Evolutionary conservation across 2,888 invertebrate species (phyloP).

Genomic region (Diplazon laetatorius): DNA sequence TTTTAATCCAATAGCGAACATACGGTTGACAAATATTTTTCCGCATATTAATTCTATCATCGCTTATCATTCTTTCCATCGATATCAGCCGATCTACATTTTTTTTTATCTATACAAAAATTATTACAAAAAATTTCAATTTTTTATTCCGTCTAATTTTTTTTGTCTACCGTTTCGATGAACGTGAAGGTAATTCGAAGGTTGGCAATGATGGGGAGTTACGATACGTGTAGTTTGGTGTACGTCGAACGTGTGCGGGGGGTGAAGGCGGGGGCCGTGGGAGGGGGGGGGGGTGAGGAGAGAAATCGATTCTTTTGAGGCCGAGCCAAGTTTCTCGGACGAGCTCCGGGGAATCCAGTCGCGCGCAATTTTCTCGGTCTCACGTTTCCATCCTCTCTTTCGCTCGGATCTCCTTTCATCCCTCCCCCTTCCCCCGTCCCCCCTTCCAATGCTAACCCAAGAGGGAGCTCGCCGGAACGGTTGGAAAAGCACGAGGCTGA

Average conservation of each 20-base stretch:
- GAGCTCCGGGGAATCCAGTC: slow-evolving; percentile 75
- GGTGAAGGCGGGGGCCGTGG: no score
- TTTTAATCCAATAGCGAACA: no score
- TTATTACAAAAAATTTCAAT: no score
- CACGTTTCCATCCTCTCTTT: slow-evolving; percentile 32
- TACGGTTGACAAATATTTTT: no score
- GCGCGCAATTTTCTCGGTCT: slow-evolving; percentile 74
- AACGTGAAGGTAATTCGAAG: no score
- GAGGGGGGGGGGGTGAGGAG: no score
- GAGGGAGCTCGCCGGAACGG: slow-evolving; percentile 25
- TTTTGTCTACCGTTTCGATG: no score
- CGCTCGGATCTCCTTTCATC: slow-evolving; percentile 46
- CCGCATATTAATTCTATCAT: slow-evolving; percentile 1
- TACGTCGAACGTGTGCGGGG: slow-evolving; percentile 36
- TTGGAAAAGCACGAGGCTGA: slow-evolving; percentile 30
- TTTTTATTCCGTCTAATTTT: no score
- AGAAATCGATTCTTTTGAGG: slow-evolving; percentile 75
- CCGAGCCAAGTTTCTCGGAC: slow-evolving; percentile 76
- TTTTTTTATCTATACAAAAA: no score
- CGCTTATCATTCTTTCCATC: neutral
- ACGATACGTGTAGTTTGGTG: slow-evolving; percentile 18
- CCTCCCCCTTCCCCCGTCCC: no score
- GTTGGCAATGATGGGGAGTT: neutral
- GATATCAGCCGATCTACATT: no score
- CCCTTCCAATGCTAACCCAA: no score